These are phyloP conservation scores for Petrocephalus microphthalmus DNA, from an alignment of 2,113 vertebrate genomes.

Conservation along the genomic window DNA sequence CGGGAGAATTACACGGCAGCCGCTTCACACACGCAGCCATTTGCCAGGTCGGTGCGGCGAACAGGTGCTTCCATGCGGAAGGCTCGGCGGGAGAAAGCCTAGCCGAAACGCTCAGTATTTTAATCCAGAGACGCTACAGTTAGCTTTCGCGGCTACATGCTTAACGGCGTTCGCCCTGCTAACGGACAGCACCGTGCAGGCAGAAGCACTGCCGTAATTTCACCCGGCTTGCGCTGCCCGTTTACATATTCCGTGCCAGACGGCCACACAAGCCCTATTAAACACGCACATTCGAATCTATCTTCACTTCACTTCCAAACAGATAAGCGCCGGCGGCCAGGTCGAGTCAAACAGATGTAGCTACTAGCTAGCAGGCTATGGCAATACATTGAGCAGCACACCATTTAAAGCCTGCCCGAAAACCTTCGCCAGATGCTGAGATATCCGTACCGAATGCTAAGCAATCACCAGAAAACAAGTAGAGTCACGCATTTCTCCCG, in stretches of 20 bases:
- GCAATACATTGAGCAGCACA: not conserved
- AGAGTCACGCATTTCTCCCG: not conserved
- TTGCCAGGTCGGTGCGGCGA: not conserved
- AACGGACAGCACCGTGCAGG: not conserved
- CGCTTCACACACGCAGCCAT: not conserved
- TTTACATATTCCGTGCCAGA: not conserved
- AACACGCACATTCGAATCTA: not conserved
- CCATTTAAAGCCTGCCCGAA: not conserved
- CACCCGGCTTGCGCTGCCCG: not conserved
- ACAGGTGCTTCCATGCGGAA: not conserved
- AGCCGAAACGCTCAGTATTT: not conserved
- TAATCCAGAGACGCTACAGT: not conserved
- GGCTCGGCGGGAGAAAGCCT: not conserved
- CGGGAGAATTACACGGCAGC: not conserved
- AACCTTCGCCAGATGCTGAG: not conserved
- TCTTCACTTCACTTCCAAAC: not conserved
- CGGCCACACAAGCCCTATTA: not conserved
- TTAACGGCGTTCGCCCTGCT: not conserved
- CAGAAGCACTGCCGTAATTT: not conserved
- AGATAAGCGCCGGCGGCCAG: not conserved
- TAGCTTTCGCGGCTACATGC: not conserved
- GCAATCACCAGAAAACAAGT: not conserved
- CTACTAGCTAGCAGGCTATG: constrained; percentile 4
- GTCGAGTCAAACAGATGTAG: not conserved
- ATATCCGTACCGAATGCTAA: not conserved